Base-by-base conservation (phyloP, 92 coral and sea anemone species). In the Epizoanthus stellaris region DNA sequence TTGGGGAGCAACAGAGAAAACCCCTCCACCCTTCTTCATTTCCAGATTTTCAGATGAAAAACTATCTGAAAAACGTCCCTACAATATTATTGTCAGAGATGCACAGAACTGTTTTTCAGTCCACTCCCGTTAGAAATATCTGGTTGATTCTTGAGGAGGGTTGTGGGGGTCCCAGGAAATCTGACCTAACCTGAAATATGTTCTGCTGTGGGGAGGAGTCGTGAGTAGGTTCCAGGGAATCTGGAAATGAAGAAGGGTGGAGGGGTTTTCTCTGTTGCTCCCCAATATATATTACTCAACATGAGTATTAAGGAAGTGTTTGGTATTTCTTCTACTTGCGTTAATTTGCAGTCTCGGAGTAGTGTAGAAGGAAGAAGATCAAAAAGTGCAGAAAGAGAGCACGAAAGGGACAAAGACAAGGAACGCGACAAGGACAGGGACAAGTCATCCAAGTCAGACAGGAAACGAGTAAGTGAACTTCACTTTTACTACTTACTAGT, bases 401-500 rank as follows among this genome's bases (percentile, higher is more conserved):
- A 85, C 38, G 87, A 83, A 11, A 70, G 52, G 63, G 86, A 84
- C 66, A 84, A 36, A 34, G 89, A 96, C 59, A 90, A 91, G 80
- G 95, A 92, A 21, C 94, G 89, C 83, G 90, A 89, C n/a, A 87
- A 85, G 77, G 83, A 68, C n/a, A 89, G 76, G 70, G 92, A 89
- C 20, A 89, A 89, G 69, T 63, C 71, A 6, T 38, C 81, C 52
- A 94, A 92, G 67, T 82, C 92, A 4, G 98, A 96, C 65, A 82
- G 95, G 49, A 96, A 96, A 70, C 89, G 99, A 87, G 99, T 94
- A 21, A 84, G 95, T 80, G 17, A 38, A 65, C 10, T 30, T 60
- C 40, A 58, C 15, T 3, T 34, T n/a, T 56, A 43, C 19, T 42
- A 30, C 36, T 30, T 30, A 30, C 36, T 30, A 30, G 36, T 30